These are phyloP conservation scores for Ceyx cyanopectus DNA, from an alignment of 2,113 vertebrate genomes.

Conservation along the genomic window DNA sequence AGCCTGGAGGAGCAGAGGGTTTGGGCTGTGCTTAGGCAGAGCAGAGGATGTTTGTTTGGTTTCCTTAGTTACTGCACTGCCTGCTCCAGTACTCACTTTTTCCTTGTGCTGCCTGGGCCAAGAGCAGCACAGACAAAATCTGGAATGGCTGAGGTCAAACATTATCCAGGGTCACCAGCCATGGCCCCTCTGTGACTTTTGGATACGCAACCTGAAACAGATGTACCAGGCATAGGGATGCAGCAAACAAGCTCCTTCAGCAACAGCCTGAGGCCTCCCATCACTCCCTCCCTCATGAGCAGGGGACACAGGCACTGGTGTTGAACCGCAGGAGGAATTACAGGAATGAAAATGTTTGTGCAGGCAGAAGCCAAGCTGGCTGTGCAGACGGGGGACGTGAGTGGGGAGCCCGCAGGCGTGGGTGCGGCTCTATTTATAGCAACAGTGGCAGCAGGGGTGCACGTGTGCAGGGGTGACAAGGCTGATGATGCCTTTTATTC, in stretches of 20 bases:
- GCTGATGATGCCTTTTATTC: neutral
- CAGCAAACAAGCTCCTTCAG: neutral
- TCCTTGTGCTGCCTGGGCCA: constrained; percentile 23
- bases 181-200: neutral
- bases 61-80: constrained; percentile 68
- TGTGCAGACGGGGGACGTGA: neutral
- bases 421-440: neutral
- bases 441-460: neutral
- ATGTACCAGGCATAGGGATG: neutral
- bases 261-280: neutral
- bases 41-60: constrained; percentile 72
- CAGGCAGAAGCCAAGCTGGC: constrained; percentile 58
- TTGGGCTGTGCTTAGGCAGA: constrained; percentile 8
- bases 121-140: constrained; percentile 13
- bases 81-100: constrained; percentile 62
- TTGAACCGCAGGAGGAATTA: constrained; percentile 18
- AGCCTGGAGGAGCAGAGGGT: neutral
- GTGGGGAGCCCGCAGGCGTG: neutral
- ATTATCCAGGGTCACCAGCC: neutral
- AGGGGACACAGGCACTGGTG: neutral
- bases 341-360: constrained; percentile 58
- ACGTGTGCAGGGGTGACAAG: neutral
- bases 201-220: neutral
- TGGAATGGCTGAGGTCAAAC: constrained; percentile 42
- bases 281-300: neutral